Conservation (phyloP, 2,797 vertebrate genomes). For the Lacerta bilineata region DNA sequence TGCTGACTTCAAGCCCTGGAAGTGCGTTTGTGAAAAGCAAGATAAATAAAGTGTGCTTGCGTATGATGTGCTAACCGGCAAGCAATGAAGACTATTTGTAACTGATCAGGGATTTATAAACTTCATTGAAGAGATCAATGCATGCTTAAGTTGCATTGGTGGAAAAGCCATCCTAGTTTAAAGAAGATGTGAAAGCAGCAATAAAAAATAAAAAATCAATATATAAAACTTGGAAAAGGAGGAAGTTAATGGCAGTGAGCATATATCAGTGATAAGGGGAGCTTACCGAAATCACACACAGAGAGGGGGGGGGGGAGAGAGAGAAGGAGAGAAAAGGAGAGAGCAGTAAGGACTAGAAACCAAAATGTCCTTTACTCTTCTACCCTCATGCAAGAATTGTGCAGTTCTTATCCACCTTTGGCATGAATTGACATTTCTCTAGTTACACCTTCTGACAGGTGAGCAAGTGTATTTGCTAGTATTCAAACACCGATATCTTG, state of each 20-base stretch:
- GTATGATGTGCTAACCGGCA: slow-evolving; percentile 17
- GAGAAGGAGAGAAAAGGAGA: neutral
- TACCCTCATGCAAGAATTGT: neutral
- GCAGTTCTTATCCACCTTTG: neutral
- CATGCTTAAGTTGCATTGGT: slow-evolving; percentile 22
- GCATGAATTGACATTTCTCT: neutral
- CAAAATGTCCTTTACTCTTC: neutral
- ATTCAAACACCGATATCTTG: neutral
- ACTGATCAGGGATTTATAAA: slow-evolving; percentile 26
- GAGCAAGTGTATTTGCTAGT: neutral
- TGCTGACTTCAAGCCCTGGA: slow-evolving; percentile 14
- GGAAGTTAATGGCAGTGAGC: slow-evolving; percentile 38
- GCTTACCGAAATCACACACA: neutral
- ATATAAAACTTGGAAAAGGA: slow-evolving; percentile 44
- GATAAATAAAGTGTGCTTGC: slow-evolving; percentile 34
- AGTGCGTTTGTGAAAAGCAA: slow-evolving; percentile 9
- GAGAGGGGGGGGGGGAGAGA: too few species aligned
- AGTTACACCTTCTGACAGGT: neutral
- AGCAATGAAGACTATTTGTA: slow-evolving; percentile 39
- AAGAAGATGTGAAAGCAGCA: slow-evolving; percentile 42
- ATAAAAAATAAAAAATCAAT: slow-evolving; percentile 55
- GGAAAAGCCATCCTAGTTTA: slow-evolving; percentile 27
- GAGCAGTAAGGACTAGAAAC: slow-evolving; percentile 3
- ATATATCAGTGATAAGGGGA: slow-evolving; percentile 39
- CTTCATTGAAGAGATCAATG: slow-evolving; percentile 19